Percentiles rank a stretch among this genome's conserved stretches.
Conservation (phyloP, 2,888 invertebrate species). For the Ophonus ardosiacus region DNA sequence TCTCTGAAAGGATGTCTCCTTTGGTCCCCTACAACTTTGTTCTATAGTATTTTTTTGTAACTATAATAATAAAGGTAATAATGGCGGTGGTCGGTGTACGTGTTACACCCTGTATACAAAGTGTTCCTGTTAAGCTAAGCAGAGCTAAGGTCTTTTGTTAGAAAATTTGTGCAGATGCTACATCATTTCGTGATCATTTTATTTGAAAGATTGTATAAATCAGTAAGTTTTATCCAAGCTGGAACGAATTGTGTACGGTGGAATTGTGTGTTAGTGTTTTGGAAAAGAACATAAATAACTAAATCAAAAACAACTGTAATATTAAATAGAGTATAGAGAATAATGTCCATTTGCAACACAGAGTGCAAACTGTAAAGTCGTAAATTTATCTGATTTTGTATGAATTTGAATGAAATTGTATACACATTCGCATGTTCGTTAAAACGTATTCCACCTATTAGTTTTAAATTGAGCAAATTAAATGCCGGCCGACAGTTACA, state of each 20-base stretch:
- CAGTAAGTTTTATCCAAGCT: no score
- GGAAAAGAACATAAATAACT: not conserved
- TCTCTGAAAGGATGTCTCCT: no score
- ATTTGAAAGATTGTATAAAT: no score
- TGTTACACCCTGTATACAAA: no score
- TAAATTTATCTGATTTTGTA: slow-evolving; percentile 21
- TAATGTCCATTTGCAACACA: not conserved
- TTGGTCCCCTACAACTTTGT: no score
- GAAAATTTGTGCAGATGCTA: no score
- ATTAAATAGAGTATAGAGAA: slow-evolving; percentile 66
- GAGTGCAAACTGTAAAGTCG: not conserved
- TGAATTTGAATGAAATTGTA: slow-evolving; percentile 22
- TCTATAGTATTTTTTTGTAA: no score
- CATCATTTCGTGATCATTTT: no score
- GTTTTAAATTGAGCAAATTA: slow-evolving; percentile 22
- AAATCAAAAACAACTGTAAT: slow-evolving; percentile 66
- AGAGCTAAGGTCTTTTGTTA: no score
- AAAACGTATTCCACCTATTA: slow-evolving; percentile 16
- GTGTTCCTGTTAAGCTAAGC: no score
- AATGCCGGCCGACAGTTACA: not conserved
- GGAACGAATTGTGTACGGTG: not conserved
- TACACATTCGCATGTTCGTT: slow-evolving; percentile 15
- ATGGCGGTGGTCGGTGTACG: no score
- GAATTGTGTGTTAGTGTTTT: not conserved
- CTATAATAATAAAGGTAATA: no score